These are phyloP conservation scores for Cryptophagus acutangulus DNA, from an alignment of 2,888 invertebrate species.

Conservation along the genomic window DNA sequence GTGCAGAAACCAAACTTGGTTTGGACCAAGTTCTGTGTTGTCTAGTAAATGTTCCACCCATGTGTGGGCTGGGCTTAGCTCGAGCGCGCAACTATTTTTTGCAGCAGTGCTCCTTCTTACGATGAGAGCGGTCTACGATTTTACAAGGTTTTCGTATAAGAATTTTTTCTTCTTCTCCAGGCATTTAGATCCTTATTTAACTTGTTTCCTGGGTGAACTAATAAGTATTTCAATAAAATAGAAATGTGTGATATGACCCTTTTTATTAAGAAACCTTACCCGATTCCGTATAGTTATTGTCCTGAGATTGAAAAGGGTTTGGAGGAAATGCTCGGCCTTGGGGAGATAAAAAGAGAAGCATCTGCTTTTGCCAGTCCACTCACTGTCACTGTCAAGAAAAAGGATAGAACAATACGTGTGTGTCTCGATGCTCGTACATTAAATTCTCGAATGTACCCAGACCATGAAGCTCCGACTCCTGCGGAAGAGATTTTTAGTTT, in stretches of 20 bases:
- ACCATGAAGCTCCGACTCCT: slow-evolving; percentile 28
- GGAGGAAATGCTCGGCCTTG: slow-evolving; percentile 29
- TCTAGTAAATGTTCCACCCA: too few species aligned
- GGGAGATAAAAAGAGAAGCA: slow-evolving; percentile 32
- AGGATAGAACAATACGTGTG: slow-evolving; percentile 31
- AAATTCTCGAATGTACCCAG: slow-evolving; percentile 32
- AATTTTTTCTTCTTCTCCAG: slow-evolving; percentile 3
- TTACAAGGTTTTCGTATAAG: too few species aligned
- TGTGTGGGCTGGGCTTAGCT: too few species aligned
- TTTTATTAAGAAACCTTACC: slow-evolving; percentile 29
- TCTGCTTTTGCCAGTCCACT: slow-evolving; percentile 35
- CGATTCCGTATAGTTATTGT: slow-evolving; percentile 31
- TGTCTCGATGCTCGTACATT: slow-evolving; percentile 35
- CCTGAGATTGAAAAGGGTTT: slow-evolving; percentile 30
- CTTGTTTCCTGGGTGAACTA: slow-evolving; percentile 21
- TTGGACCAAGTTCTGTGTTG: too few species aligned
- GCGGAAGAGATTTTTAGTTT: slow-evolving; percentile 21
- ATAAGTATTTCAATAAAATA: slow-evolving; percentile 28
- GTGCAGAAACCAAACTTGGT: too few species aligned
- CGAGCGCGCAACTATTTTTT: too few species aligned
- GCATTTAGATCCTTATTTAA: slow-evolving; percentile 19
- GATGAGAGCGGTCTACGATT: too few species aligned
- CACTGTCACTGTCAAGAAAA: slow-evolving; percentile 32
- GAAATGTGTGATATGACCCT: slow-evolving; percentile 22
- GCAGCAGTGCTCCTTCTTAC: too few species aligned